phyloP scores from a whole-genome alignment of 2,888 invertebrate genomes.

The Acanthopleura granulata region DNA sequence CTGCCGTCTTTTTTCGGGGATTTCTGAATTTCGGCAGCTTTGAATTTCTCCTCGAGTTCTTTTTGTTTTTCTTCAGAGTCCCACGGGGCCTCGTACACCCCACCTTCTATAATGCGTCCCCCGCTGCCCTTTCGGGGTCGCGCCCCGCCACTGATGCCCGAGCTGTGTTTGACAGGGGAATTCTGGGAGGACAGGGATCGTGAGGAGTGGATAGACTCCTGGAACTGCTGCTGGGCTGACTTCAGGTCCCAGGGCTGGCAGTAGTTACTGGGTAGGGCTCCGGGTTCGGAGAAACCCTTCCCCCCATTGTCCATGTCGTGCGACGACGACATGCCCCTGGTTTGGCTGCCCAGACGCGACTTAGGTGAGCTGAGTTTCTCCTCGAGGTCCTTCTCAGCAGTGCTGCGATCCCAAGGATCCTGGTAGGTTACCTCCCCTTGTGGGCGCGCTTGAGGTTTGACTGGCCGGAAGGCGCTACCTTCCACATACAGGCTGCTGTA shows the following conservation, averaged over 20 bases:
- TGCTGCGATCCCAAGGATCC: conserved; percentile 41
- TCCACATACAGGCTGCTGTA: conserved; percentile 9
- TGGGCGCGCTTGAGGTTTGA: not conserved
- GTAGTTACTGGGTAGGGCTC: not conserved
- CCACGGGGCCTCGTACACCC: conserved; percentile 59
- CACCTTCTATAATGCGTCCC: not conserved
- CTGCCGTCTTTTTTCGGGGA: conserved; percentile 19
- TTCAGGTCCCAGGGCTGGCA: conserved; percentile 19
- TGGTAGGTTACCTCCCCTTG: conserved; percentile 32
- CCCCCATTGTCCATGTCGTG: not conserved
- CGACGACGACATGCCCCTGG: not conserved
- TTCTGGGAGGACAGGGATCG: not conserved
- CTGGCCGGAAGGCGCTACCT: conserved; percentile 7
- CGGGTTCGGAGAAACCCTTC: not conserved
- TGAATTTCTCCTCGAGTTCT: conserved; percentile 56
- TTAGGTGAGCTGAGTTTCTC: not conserved
- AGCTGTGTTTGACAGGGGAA: not conserved
- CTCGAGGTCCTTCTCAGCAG: conserved; percentile 13
- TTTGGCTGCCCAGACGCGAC: not conserved
- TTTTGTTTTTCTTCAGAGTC: conserved; percentile 54
- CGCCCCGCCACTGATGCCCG: not conserved
- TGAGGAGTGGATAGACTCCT: conserved; percentile 7
- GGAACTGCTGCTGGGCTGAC: conserved; percentile 7
- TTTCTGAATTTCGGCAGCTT: conserved; percentile 33
- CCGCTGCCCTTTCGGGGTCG: not conserved